Percentiles rank a stretch among this genome's conserved stretches.
These are phyloP conservation scores for Paguma larvata DNA, from an alignment of 2,797 vertebrate genomes.

Conservation along the genomic window DNA sequence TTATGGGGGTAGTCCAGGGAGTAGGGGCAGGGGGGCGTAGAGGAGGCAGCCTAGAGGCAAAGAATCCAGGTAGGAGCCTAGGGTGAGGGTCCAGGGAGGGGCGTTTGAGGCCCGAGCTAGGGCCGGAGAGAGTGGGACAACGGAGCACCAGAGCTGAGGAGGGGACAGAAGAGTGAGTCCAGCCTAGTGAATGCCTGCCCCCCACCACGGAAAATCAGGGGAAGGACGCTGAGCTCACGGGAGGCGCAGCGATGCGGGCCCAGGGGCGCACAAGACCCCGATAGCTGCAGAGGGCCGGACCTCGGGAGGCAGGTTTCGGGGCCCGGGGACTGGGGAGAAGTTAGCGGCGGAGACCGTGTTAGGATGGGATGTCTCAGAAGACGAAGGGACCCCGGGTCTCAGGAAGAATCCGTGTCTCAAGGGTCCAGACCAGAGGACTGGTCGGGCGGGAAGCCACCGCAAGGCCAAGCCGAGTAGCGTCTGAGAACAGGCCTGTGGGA, in stretches of 20 bases:
- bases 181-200: not conserved
- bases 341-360: no score
- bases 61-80: not conserved
- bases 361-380: not conserved
- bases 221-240: not conserved
- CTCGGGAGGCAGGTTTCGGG: not conserved
- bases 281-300: not conserved
- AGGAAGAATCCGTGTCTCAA: not conserved
- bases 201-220: no score
- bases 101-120: not conserved
- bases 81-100: not conserved
- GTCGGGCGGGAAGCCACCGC: not conserved
- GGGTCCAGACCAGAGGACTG: not conserved
- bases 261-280: rapidly evolving
- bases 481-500: not conserved
- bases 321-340: not conserved
- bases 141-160: not conserved
- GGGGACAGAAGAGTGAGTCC: not conserved
- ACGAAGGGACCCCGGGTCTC: not conserved
- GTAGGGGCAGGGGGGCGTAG: not conserved
- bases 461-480: rapidly evolving
- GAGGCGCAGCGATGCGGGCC: not conserved
- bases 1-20: not conserved
- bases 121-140: not conserved
- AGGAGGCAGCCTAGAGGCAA: not conserved